phyloP scores from a whole-genome alignment of 2,113 vertebrate genomes.

The Pao palembangensis region DNA sequence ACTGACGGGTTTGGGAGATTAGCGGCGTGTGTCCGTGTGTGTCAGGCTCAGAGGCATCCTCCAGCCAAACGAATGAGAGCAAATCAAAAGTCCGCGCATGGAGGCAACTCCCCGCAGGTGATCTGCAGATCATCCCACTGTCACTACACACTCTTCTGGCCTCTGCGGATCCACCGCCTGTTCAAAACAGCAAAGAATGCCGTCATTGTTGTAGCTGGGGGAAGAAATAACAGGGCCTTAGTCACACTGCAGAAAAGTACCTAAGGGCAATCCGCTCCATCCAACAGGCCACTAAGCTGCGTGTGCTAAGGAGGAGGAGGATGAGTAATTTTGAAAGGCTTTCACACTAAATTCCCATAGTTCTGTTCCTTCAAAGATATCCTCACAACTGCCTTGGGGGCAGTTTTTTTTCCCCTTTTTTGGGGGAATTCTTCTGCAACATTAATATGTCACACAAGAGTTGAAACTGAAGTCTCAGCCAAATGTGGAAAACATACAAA shows the following conservation, averaged over 20 bases:
- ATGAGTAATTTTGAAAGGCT: slow-evolving; percentile 44
- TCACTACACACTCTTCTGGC: slow-evolving; percentile 21
- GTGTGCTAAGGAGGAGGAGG: slow-evolving; percentile 49
- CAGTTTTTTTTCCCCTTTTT: slow-evolving; percentile 11
- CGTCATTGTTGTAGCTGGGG: slow-evolving; percentile 38
- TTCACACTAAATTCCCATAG: slow-evolving; percentile 36
- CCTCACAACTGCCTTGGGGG: slow-evolving; percentile 4
- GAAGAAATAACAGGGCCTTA: slow-evolving; percentile 43
- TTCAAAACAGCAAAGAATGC: slow-evolving; percentile 36
- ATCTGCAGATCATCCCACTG: slow-evolving; percentile 38
- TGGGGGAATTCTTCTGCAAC: neutral
- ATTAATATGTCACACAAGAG: neutral
- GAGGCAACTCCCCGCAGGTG: slow-evolving; percentile 34
- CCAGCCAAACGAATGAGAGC: slow-evolving; percentile 22
- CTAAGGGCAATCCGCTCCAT: slow-evolving; percentile 48
- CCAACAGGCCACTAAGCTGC: slow-evolving; percentile 39
- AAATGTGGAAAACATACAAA: no score
- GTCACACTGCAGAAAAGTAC: slow-evolving; percentile 47
- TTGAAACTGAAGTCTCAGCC: no score
- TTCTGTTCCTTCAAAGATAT: slow-evolving; percentile 32
- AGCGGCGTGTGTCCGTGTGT: neutral
- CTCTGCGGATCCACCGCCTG: slow-evolving; percentile 20
- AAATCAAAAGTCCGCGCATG: slow-evolving; percentile 5
- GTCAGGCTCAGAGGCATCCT: slow-evolving; percentile 29
- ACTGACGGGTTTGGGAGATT: no score